phyloP scores from a whole-genome alignment of 2,113 vertebrate genomes.

The Chunga burmeisteri region DNA sequence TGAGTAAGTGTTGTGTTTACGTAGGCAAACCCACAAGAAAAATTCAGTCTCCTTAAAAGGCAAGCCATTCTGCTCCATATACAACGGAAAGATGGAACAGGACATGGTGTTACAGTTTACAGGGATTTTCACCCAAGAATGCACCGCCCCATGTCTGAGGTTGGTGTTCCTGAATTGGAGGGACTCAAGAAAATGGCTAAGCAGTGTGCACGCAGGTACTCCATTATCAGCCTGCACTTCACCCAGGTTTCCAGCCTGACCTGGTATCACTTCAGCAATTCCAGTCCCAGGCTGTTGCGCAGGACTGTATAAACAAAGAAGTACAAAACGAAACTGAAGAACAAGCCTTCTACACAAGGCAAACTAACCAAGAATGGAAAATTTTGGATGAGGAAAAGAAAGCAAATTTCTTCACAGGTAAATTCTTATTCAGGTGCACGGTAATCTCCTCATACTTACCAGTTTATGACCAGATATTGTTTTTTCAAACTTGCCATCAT shows the following conservation, averaged over 20 bases:
- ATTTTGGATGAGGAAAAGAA: background rate
- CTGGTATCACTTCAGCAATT: background rate
- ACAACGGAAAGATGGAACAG: background rate
- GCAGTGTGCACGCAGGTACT: background rate
- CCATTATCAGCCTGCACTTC: background rate
- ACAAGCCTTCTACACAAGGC: background rate
- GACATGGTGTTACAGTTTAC: background rate
- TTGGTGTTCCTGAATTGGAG: background rate
- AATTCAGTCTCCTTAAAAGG: constrained; percentile 45
- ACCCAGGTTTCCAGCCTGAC: background rate
- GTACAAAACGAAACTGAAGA: background rate
- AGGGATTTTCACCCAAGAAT: background rate
- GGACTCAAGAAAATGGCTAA: background rate
- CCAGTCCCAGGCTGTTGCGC: background rate
- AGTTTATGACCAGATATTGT: constrained; percentile 97
- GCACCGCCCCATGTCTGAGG: background rate
- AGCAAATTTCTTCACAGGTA: background rate
- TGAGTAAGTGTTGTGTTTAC: constrained; percentile 51
- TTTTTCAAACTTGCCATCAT: constrained; percentile 98
- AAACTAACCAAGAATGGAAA: background rate
- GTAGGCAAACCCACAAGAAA: constrained; percentile 43
- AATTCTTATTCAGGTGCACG: background rate
- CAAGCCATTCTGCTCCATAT: background rate
- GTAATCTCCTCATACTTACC: constrained; percentile 75
- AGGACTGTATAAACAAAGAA: background rate